Evolutionary conservation across 2,113 vertebrate genomes (phyloP), one percentile per base, ranked within the genome.

Genomic region (Caranx melampygus): DNA sequence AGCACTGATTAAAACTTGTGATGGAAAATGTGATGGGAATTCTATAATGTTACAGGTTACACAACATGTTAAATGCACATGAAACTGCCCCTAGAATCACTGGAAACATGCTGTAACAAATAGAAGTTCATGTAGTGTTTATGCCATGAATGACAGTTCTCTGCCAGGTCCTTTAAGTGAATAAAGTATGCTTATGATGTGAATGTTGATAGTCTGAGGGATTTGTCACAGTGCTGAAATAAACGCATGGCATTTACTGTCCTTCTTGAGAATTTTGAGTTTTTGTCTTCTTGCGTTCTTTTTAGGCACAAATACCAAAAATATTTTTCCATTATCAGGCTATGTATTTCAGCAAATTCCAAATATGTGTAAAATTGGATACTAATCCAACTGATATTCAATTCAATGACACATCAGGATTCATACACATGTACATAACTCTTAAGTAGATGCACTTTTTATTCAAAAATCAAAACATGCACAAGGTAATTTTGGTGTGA

Each of bases 191-290:
- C 68, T 51, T 64, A 71, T 86, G 72, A 82, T 34, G 65, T 84
- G 37, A 76, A 74, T 82, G 37, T 35, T 75, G 78, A 57, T 66
- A 62, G 51, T 85, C 57, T 70, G 78, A 83, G 68, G 80, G 81
- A 82, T 86, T 57, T 91, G 85, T 90, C 77, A 66, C 85, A 81
- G 69, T 76, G 82, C 64, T 91, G 61, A 93, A 94, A 94, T 94
- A 93, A 94, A 94, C 79, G 87, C 91, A 93, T 91, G 88, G 79
- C 72, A 87, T 92, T 90, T 88, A 85, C 69, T 83, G 76, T 80
- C 67, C 33, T 71, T 59, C n/a, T 63, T 44, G 60, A 57, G 21
- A 72, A 44, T 58, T 15, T 51, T 52, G 47, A 14, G 1, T 83
- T 64, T 78, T 44, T 81, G 65, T 84, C 35, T 69, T 79, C 58